A percentile compares a stretch with the other conserved stretches of the same genome.
Conservation (phyloP, 1,140 invertebrate species). For the Lordiphosa stackelbergi region DNA sequence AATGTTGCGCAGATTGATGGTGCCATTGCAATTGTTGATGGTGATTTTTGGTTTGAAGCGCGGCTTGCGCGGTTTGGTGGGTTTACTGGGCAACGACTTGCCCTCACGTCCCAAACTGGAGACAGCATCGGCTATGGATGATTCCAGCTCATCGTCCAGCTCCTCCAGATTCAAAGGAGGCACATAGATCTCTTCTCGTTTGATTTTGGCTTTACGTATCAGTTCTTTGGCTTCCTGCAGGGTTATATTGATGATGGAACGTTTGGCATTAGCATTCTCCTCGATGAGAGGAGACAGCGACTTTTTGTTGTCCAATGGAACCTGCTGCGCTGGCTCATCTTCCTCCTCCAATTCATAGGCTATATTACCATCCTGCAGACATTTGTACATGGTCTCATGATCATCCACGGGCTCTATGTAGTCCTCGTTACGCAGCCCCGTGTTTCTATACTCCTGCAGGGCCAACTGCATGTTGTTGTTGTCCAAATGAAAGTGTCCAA, state of each 20-base stretch:
- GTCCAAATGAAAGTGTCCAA: constrained; percentile 78
- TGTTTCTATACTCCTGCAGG: constrained; percentile 52
- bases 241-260: constrained; percentile 74
- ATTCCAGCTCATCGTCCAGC: constrained; percentile 70
- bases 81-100: constrained; percentile 35
- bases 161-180: constrained; percentile 67
- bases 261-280: constrained; percentile 61
- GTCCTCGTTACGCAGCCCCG: constrained; percentile 62
- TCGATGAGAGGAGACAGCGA: constrained; percentile 41
- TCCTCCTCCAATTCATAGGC: constrained; percentile 38
- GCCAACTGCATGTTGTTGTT: constrained; percentile 67
- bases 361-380: constrained; percentile 50
- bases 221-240: constrained; percentile 70
- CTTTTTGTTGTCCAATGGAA: constrained; percentile 60
- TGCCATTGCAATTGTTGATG: constrained; percentile 76
- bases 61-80: constrained; percentile 42
- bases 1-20: constrained; percentile 73
- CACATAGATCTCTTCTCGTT: constrained; percentile 44
- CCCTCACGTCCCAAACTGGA: constrained; percentile 57
- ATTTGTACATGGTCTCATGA: constrained; percentile 78
- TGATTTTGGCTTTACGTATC: constrained; percentile 53
- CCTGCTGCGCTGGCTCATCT: constrained; percentile 77
- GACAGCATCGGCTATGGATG: constrained; percentile 69
- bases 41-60: constrained; percentile 75
- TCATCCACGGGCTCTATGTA: constrained; percentile 70